These are phyloP conservation scores for Argentina silus DNA, from an alignment of 2,797 vertebrate genomes.

Conservation along the genomic window DNA sequence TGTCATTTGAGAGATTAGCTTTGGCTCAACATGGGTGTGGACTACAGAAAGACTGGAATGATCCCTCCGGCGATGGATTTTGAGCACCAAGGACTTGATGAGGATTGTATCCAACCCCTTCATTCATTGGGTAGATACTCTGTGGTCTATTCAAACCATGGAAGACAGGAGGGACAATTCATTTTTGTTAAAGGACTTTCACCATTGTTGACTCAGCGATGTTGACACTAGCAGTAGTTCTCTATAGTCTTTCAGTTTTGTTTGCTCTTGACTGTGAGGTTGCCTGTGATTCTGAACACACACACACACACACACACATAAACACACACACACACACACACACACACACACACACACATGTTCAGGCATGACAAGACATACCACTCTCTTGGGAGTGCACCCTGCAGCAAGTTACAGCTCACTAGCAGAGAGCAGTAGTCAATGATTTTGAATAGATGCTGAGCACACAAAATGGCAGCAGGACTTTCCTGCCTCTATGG, in stretches of 20 bases:
- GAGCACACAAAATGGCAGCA: too few relatives aligned
- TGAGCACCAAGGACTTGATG: too few relatives aligned
- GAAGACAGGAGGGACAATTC: not conserved
- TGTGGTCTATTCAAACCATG: not conserved
- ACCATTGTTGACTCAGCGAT: not conserved
- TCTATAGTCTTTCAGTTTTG: not conserved
- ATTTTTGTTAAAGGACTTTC: not conserved
- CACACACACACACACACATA: conserved; percentile 16
- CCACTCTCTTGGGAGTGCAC: not conserved
- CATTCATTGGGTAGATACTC: not conserved
- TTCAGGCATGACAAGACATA: not conserved
- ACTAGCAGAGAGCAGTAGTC: not conserved
- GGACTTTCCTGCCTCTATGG: too few relatives aligned
- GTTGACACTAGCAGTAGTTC: not conserved
- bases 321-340: conserved; percentile 3
- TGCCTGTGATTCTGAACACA: conserved; percentile 20
- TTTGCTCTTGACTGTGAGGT: not conserved
- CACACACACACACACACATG: conserved; percentile 5
- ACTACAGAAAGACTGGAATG: too few relatives aligned
- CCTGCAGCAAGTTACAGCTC: not conserved
- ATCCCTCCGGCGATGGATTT: too few relatives aligned
- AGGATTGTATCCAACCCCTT: not conserved
- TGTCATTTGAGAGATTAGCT: too few relatives aligned
- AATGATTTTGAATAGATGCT: not conserved
- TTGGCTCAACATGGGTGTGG: too few relatives aligned